phyloP scores from a whole-genome alignment of 2,113 vertebrate species.

The Ailuropoda melanoleuca region DNA sequence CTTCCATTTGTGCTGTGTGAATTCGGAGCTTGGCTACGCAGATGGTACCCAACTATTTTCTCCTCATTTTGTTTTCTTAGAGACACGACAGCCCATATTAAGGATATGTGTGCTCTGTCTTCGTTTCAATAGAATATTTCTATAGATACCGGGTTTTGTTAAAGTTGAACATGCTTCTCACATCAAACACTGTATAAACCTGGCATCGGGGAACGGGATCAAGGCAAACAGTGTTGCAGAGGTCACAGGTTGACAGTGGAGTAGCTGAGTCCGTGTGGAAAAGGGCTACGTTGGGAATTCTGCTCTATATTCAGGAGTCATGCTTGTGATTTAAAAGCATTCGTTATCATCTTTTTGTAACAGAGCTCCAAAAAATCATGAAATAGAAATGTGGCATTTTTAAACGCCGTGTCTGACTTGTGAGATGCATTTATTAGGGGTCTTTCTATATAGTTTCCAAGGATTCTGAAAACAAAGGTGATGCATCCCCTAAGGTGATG shows the following conservation, averaged over 20 bases:
- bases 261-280: neutral
- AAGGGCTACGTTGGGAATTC: neutral
- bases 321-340: neutral
- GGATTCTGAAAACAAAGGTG: neutral
- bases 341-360: neutral
- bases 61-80: neutral
- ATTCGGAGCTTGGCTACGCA: neutral
- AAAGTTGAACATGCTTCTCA: neutral
- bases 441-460: neutral
- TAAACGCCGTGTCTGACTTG: neutral
- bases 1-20: neutral
- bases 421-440: neutral
- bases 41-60: neutral
- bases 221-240: neutral
- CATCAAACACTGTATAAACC: too few relatives aligned
- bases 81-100: too few relatives aligned
- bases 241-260: neutral
- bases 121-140: neutral
- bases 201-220: rapidly evolving
- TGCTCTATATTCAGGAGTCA: neutral
- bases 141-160: too few relatives aligned
- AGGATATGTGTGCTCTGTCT: too few relatives aligned
- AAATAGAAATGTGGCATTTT: neutral
- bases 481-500: too few relatives aligned
- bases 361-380: neutral